Evolutionary conservation across 2,888 invertebrate species (phyloP).

Genomic region (Pterostichus madidus): DNA sequence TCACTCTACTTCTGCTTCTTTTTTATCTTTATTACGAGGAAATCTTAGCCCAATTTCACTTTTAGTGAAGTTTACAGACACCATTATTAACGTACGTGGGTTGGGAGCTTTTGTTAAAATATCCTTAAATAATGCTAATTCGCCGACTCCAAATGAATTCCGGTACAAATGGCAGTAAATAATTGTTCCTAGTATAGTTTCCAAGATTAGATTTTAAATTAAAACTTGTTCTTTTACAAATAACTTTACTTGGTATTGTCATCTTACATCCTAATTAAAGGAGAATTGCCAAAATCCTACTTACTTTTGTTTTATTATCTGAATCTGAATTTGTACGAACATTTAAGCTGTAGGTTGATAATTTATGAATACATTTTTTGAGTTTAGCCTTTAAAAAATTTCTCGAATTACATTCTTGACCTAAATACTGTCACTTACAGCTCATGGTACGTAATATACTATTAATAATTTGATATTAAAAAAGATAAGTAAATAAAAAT

Average conservation of each 20-base stretch:
- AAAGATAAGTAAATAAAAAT: no score
- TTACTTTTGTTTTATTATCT: no score
- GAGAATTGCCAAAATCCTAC: no score
- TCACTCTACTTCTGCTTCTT: conserved; percentile 61
- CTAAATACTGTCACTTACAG: no score
- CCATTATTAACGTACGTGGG: conserved; percentile 64
- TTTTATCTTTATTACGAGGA: conserved; percentile 64
- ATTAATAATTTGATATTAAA: no score
- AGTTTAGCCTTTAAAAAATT: no score
- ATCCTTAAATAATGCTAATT: conserved; percentile 61
- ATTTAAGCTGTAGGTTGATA: no score
- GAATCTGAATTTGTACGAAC: no score
- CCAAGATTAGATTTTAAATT: conserved; percentile 48
- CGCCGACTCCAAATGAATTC: conserved; percentile 33
- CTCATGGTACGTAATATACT: no score
- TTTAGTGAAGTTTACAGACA: conserved; percentile 60
- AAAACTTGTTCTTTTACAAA: conserved; percentile 27
- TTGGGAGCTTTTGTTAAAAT: conserved; percentile 38
- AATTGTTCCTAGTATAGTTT: conserved; percentile 46
- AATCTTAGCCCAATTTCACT: conserved; percentile 65
- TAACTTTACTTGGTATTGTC: background rate
- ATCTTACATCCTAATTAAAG: background rate
- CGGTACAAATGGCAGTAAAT: conserved; percentile 43
- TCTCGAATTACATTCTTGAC: no score
- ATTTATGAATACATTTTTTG: no score